Base-by-base conservation (phyloP, 2,113 vertebrate species). In the Marmota monax region DNA sequence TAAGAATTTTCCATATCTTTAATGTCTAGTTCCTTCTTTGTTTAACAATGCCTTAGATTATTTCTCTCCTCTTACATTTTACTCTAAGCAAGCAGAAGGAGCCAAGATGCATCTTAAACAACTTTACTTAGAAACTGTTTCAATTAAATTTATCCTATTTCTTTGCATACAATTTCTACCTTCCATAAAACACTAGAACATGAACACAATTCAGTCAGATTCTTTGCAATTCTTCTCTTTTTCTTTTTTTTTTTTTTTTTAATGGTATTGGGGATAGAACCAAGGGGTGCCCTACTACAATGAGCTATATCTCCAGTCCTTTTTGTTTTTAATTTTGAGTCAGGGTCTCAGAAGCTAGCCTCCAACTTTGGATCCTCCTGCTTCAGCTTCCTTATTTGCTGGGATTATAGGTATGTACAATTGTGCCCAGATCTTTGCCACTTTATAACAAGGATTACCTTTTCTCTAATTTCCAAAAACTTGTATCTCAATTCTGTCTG, bases 51-150 rank as follows among this genome's bases (percentile, higher is more conserved):
- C 74, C 48, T 85, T 77, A 45, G 63, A 16, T 48, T 29, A 79
- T 37, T 87, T 87, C 53, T 93, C 11, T 69, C 61, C 32, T 87
- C 65, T 79, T 32, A 34, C 20, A 87, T 72, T 70, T 93, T 70
- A 70, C 84, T 79, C 23, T 67, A 72, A 58, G 53, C 51, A 70
- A 34, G 25, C n/a, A 82, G 18, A 11, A 93, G 25, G 20, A 72
- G 69, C 32, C 23, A 80, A 93, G 29, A 7, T 61, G 34, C 16
- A 93, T 39, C 17, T 63, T 93, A 39, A 82, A 63, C n/a, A 82
- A 82, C 25, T 73, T 94, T 82, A 42, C 67, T 88, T 48, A 82
- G 39, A 88, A 88, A 85, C 29, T 84, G 48, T 34, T 37, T 84
- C 17, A 65, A 61, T 9, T 78, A 86, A 86, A 86, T 58, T 22